Conservation (phyloP, 2,797 vertebrate genomes). For the Gymnodraco acuticeps region DNA sequence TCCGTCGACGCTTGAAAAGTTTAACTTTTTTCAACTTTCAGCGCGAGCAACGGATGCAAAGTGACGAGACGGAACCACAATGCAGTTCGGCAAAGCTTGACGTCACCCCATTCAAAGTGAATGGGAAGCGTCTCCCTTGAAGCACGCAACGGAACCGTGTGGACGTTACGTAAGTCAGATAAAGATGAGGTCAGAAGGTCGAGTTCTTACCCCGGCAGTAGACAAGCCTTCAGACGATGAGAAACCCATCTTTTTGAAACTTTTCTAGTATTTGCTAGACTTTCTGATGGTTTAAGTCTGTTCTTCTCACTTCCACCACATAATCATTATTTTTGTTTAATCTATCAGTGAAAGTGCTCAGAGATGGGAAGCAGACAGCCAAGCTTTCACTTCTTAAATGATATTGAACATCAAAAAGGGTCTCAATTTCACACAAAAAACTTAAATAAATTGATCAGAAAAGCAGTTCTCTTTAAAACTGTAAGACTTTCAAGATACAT, state of each 20-base stretch:
- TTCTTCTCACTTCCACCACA: conserved; percentile 18
- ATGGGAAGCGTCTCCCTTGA: too few relatives aligned
- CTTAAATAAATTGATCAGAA: conserved; percentile 5
- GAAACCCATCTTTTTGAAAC: background rate
- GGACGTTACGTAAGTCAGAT: background rate
- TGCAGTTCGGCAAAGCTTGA: too few relatives aligned
- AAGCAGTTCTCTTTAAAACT: conserved; percentile 18
- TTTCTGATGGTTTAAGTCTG: conserved; percentile 22
- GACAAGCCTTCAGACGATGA: background rate
- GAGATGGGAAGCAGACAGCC: conserved; percentile 33
- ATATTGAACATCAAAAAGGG: conserved; percentile 39
- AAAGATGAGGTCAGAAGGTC: conserved; percentile 1
- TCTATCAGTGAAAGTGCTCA: conserved; percentile 38
- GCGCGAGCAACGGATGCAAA: too few relatives aligned
- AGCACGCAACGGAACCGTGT: too few relatives aligned
- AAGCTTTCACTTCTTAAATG: conserved; percentile 43
- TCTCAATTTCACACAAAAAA: conserved; percentile 40
- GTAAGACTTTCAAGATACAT: background rate
- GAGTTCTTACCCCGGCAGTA: background rate
- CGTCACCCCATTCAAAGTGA: too few relatives aligned
- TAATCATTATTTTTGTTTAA: conserved; percentile 44
- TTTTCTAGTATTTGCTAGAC: conserved; percentile 26
- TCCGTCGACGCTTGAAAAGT: too few relatives aligned
- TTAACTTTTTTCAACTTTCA: too few relatives aligned
- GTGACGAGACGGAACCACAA: too few relatives aligned